Base-by-base conservation (phyloP, 2,888 invertebrate species). In the Sepioteuthis lessoniana region DNA sequence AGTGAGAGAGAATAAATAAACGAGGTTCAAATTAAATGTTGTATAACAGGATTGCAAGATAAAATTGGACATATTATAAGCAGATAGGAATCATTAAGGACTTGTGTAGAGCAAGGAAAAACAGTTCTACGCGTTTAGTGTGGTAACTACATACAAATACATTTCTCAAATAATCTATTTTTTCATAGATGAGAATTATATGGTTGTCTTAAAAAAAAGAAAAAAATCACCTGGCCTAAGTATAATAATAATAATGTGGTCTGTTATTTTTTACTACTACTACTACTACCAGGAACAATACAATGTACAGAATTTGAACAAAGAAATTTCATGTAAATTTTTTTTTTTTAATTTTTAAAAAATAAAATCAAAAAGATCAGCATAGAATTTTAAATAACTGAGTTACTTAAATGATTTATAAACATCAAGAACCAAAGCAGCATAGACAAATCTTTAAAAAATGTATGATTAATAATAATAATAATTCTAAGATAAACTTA, bases 1-100 rank as follows among this genome's bases (percentile, higher is more conserved):
- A n/a, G n/a, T n/a, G n/a, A n/a, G n/a, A n/a, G n/a, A 76, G 28
- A 28, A 31, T 60, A 25, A 60, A 76, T n/a, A 13, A n/a, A 76
- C 16, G 8, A 8, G 10, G 16, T 76, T 10, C 1, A 76, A 76
- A 76, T 76, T 76, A n/a, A n/a, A 19, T n/a, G 10, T 8, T n/a
- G 76, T 10, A 76, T n/a, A n/a, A n/a, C 1, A 13, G n/a, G 7
- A 42, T 42, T 42, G 7, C 7, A 42, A n/a, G n/a, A n/a, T 16
- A n/a, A 76, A 76, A 76, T n/a, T n/a, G n/a, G 76, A n/a, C 76
- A n/a, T 76, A 76, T 76, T 76, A 76, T 76, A 76, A n/a, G 13
- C 13, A 13, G n/a, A 76, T 2, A 76, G 50, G 76, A n/a, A n/a
- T 76, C 50, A 2, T 55, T 55, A 76, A 76, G 28, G n/a, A 76